These are phyloP conservation scores for Drosophila serrata DNA, from an alignment of 1,140 invertebrate genomes.

Conservation along the genomic window DNA sequence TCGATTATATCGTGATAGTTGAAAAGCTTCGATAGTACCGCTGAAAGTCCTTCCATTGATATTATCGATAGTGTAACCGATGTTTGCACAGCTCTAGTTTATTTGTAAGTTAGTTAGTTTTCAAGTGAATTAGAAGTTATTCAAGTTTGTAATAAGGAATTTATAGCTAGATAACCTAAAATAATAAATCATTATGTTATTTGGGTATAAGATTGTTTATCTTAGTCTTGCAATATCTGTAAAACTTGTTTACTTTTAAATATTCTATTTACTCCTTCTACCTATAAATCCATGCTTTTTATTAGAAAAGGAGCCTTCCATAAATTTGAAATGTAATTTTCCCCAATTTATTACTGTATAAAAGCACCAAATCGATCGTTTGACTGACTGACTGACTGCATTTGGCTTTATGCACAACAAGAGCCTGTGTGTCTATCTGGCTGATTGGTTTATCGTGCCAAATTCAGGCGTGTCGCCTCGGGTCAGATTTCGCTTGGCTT, in stretches of 20 bases:
- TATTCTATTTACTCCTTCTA: too few relatives aligned
- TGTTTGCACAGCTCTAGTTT: too few relatives aligned
- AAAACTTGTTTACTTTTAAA: background rate
- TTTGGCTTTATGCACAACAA: conserved; percentile 41
- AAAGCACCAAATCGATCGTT: background rate
- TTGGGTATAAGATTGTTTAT: background rate
- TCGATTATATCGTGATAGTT: too few relatives aligned
- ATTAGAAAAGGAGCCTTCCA: too few relatives aligned
- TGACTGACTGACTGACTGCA: conserved; percentile 48
- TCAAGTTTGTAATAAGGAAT: too few relatives aligned
- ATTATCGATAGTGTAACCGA: too few relatives aligned
- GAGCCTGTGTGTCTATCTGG: conserved; percentile 42
- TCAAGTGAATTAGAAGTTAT: too few relatives aligned
- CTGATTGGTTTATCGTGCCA: conserved; percentile 83
- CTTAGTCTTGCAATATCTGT: background rate
- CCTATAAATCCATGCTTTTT: too few relatives aligned
- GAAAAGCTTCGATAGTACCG: too few relatives aligned
- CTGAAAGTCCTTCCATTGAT: too few relatives aligned
- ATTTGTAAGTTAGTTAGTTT: too few relatives aligned
- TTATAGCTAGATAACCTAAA: background rate
- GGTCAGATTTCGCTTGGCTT: conserved; percentile 63
- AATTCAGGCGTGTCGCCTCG: conserved; percentile 77
- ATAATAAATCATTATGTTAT: background rate
- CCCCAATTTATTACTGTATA: conserved; percentile 14
- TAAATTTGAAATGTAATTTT: background rate